Percentiles rank a stretch among this genome's conserved stretches.
Conservation (phyloP, 2,797 vertebrate species). For the Momotus momota region DNA sequence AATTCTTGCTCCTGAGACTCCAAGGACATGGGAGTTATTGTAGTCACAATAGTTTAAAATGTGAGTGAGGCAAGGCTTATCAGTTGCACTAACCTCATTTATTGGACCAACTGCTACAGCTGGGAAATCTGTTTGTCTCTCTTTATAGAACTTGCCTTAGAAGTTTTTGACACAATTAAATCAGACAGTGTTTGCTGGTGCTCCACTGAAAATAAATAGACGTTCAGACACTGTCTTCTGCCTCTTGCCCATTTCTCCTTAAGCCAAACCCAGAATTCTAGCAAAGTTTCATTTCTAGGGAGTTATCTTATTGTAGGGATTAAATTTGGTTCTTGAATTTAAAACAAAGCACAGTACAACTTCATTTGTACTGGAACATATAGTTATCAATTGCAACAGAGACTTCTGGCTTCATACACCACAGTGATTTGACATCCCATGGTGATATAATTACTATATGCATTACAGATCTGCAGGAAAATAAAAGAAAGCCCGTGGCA, state of each 20-base stretch:
- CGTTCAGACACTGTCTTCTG: background rate
- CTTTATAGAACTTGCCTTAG: background rate
- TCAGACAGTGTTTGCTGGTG: background rate
- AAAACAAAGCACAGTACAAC: background rate
- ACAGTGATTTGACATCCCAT: slow-evolving; percentile 38
- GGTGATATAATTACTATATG: slow-evolving; percentile 29
- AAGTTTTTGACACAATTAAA: background rate
- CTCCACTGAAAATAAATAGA: background rate
- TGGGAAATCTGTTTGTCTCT: background rate
- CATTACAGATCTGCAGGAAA: slow-evolving; percentile 30
- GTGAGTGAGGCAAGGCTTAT: background rate
- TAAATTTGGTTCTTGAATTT: background rate
- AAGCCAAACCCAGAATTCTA: background rate
- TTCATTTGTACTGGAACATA: background rate
- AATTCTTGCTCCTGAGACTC: background rate
- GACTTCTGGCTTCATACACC: background rate
- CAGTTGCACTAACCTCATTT: background rate
- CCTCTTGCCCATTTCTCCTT: background rate
- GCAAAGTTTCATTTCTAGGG: background rate
- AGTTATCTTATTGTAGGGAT: background rate
- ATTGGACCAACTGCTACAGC: background rate
- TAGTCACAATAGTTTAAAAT: background rate
- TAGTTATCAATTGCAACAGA: slow-evolving; percentile 1
- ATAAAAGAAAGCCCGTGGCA: slow-evolving; percentile 9
- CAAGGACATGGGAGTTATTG: background rate